Evolutionary conservation across 2,888 invertebrate species (phyloP), one percentile per base, ranked within the genome.

Genomic region (Antitype chi): DNA sequence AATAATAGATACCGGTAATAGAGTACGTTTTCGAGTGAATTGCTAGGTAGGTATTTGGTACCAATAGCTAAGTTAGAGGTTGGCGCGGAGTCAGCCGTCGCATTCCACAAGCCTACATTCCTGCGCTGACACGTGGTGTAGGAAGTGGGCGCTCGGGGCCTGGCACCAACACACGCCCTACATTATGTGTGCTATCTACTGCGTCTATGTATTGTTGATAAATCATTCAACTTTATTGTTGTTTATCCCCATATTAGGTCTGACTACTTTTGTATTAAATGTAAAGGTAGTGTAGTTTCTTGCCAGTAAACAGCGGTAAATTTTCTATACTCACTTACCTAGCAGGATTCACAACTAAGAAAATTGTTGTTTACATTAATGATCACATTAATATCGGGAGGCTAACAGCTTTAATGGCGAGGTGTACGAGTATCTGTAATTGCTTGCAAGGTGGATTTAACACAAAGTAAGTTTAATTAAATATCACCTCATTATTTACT

Each of bases 81-180:
- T 78, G 86, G 84, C 77, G 80, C 80, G 84, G 67, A 63, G 72
- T 80, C 70, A 32, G 82, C 32, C 80, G 85, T 72, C 84, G 83
- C 87, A 90, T 90, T 90, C 90, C 89, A 74, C 82, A 82, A 77
- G 83, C 85, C 89, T 78, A 87, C 90, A 90, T 90, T 90, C 90
- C 87, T 60, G 25, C 76, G 85, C 60, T 76, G 89, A 89, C 90
- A 90, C 89, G 89, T 89, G 90, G 86, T 83, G 77, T 79, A 89
- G 89, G 89, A 89, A 87, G 89, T 86, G 88, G 85, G 86, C 82
- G 88, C 81, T 70, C 78, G 68, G 72, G 73, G 72, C 73, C 87
- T 85, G 82, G 87, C 76, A 87, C 87, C 83, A 74, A 84, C 81
- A 76, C 74, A 78, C 81, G 82, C 77, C 76, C 84, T 70, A 83